Conservation (phyloP, 2,797 vertebrate genomes). For the Anabacerthia variegaticeps region DNA sequence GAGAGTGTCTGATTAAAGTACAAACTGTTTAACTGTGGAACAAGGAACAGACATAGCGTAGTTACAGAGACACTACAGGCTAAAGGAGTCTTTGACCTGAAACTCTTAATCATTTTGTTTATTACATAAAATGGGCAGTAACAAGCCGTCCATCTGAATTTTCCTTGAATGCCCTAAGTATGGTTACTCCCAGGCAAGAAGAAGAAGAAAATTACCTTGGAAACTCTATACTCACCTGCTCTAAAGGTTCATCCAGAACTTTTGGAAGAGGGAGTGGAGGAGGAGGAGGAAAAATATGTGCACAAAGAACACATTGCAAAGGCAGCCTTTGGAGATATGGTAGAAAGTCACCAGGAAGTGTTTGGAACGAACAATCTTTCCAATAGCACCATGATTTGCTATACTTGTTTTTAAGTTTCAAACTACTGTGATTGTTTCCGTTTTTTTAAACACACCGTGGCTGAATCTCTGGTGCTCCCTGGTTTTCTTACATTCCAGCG, state of each 20-base stretch:
- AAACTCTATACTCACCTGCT: neutral
- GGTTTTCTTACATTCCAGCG: rapidly evolving
- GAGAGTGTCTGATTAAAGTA: neutral
- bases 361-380: neutral
- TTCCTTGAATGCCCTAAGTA: neutral
- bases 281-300: neutral
- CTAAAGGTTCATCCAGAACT: neutral
- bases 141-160: neutral
- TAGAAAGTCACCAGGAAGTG: neutral
- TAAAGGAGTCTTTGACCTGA: neutral
- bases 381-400: neutral
- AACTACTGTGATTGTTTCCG: rapidly evolving
- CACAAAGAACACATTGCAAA: neutral
- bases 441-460: neutral
- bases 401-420: neutral
- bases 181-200: neutral
- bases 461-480: neutral
- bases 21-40: neutral
- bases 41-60: neutral
- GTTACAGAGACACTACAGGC: neutral
- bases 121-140: neutral
- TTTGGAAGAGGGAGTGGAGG: neutral
- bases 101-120: neutral
- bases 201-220: neutral
- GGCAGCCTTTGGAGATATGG: neutral